Evolutionary conservation across 1,140 invertebrate species (phyloP).

Genomic region (Sweltsa coloradensis): DNA sequence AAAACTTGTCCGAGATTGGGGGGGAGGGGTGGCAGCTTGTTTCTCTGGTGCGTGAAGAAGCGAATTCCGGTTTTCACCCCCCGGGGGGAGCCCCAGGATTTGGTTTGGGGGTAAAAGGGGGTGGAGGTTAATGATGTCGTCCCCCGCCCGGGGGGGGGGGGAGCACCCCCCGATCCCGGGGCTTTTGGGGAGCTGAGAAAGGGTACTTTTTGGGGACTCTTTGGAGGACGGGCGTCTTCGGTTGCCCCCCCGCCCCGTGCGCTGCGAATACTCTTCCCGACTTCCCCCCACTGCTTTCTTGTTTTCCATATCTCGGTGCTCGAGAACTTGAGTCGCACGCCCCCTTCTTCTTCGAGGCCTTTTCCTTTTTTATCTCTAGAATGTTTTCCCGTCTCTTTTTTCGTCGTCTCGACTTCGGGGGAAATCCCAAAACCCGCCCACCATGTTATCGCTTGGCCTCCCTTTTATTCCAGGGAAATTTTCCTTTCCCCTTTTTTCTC

Average conservation of each 20-base stretch:
- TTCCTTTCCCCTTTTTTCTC: slow-evolving; percentile 37
- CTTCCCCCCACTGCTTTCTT: slow-evolving; percentile 60
- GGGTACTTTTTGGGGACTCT: slow-evolving; percentile 60
- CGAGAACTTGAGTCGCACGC: slow-evolving; percentile 51
- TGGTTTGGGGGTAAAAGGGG: slow-evolving; percentile 21
- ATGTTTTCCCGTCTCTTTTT: slow-evolving; percentile 42
- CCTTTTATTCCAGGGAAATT: slow-evolving; percentile 55
- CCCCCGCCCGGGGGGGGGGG: no score
- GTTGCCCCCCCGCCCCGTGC: slow-evolving; percentile 71
- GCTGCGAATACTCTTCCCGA: slow-evolving; percentile 70
- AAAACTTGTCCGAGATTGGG: slow-evolving; percentile 85
- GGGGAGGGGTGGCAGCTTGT: slow-evolving; percentile 69
- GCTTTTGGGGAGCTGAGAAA: slow-evolving; percentile 69
- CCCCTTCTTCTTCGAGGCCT: slow-evolving; percentile 31
- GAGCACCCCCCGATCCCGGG: slow-evolving; percentile 51
- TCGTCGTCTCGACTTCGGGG: slow-evolving; percentile 31
- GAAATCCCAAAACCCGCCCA: not conserved
- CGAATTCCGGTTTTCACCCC: slow-evolving; percentile 31
- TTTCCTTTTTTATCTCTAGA: slow-evolving; percentile 53
- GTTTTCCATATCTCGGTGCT: slow-evolving; percentile 77
- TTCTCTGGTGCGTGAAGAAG: slow-evolving; percentile 48
- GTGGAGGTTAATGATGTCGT: slow-evolving; percentile 15
- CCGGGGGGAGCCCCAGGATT: slow-evolving; percentile 8
- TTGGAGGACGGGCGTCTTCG: slow-evolving; percentile 67
- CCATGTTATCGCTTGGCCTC: slow-evolving; percentile 37